A percentile compares a stretch with the other conserved stretches of the same genome.
Evolutionary conservation across 2,797 vertebrate genomes (phyloP).

Genomic region (Margarornis squamiger): DNA sequence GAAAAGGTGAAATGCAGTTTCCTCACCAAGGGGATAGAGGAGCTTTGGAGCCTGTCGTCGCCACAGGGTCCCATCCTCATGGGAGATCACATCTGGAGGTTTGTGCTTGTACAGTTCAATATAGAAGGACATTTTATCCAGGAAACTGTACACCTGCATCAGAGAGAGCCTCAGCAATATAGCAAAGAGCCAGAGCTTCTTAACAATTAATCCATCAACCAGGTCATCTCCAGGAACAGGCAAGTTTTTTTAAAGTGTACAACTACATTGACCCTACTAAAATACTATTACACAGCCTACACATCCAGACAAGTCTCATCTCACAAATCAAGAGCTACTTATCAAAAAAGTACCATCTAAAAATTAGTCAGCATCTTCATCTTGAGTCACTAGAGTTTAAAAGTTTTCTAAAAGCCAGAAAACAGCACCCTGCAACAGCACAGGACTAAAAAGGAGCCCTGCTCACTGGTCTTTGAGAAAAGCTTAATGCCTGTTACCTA

Average conservation of each 20-base stretch:
- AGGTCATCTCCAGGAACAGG: background rate
- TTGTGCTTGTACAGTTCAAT: constrained; percentile 94
- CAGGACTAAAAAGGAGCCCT: background rate
- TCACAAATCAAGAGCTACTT: background rate
- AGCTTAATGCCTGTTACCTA: background rate
- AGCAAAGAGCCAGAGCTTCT: background rate
- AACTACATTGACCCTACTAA: background rate
- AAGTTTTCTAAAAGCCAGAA: background rate
- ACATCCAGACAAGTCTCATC: background rate
- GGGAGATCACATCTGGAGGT: constrained; percentile 88
- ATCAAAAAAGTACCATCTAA: background rate
- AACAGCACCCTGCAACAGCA: background rate
- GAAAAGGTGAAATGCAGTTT: background rate
- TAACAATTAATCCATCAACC: background rate
- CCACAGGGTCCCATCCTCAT: constrained; percentile 95
- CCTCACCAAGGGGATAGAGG: constrained; percentile 92
- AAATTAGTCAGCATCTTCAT: background rate
- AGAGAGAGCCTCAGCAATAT: background rate
- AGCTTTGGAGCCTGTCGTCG: constrained; percentile 88
- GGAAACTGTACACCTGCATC: constrained; percentile 91
- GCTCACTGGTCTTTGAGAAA: background rate
- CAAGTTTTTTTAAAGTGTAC: background rate
- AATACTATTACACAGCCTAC: background rate
- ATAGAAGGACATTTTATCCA: constrained; percentile 98
- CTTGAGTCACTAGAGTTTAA: background rate